Base-by-base conservation (phyloP, 2,888 invertebrate genomes). In the Lasioglossum lativentre region DNA sequence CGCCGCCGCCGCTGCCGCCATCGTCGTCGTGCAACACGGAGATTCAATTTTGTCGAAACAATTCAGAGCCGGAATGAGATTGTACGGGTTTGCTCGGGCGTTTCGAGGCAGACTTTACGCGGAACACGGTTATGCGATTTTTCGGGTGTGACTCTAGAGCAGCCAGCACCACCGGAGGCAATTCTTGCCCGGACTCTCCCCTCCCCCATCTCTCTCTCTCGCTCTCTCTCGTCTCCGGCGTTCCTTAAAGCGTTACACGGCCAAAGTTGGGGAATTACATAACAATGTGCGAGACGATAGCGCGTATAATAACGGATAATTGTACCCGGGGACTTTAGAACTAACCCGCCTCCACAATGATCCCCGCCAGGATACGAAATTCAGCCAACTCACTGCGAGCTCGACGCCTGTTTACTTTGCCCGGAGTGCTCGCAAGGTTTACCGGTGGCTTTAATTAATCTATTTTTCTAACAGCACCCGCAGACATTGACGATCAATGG, bases 271-370 rank as follows among this genome's bases (percentile, higher is more conserved):
- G 23, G 73, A 47, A 73, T 73, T 73, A 73, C 73, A 73, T 47
- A 34, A 52, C 47, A 52, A 52, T 47, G 73, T 34, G 34, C 73
- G 47, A 47, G 73, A 34, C 47, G 34, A 30, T 34, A 23, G 47
- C 23, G 30, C 73, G 73, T 52, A 73, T 73, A 73, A 73, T 47
- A 73, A 73, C 73, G 47, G 73, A 73, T 73, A 47, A 73, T 73
- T 73, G 34, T 52, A 72, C 77, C 38, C n/a, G 19, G n/a, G 77
- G 45, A 38, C 47, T 47, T 66, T 38, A 27, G 30, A 68, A 52
- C 47, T 71, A 72, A 30, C 27, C 45, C 27, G 14, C 34, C 30
- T 40, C 40, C 27, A 52, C 47, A 52, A 73, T 52, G 47, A 73
- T 73, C 73, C 34, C 45, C 23, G 47, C 19, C 45, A 19, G 72